These are phyloP conservation scores for Chesias legatella DNA, from an alignment of 2,888 invertebrate genomes.

Conservation along the genomic window DNA sequence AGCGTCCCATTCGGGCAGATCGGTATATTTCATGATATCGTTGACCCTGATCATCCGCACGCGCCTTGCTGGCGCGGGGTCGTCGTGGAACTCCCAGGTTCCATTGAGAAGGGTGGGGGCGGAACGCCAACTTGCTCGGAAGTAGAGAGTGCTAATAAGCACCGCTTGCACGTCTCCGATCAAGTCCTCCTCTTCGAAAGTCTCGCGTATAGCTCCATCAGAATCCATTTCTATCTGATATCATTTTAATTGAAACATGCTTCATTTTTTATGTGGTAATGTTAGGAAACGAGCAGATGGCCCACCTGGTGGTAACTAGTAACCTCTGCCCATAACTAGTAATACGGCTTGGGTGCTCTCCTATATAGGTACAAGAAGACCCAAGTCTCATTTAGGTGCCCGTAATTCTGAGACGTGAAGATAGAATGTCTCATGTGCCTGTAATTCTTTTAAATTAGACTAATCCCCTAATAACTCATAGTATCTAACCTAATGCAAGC, in stretches of 20 bases:
- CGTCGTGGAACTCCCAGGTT: slow-evolving; percentile 49
- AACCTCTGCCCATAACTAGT: too few relatives aligned
- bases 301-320: too few relatives aligned
- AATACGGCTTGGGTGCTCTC: too few relatives aligned
- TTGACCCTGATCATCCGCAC: slow-evolving; percentile 66
- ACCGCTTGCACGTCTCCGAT: slow-evolving; percentile 47
- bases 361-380: too few relatives aligned
- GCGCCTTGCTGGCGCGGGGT: slow-evolving; percentile 37
- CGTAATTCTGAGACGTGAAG: too few relatives aligned
- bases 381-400: too few relatives aligned
- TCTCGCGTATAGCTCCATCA: slow-evolving; percentile 59
- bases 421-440: too few relatives aligned
- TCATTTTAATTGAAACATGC: neutral
- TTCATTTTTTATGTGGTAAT: too few relatives aligned
- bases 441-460: too few relatives aligned
- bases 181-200: slow-evolving; percentile 66
- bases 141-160: slow-evolving; percentile 53
- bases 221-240: slow-evolving; percentile 58
- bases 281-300: too few relatives aligned
- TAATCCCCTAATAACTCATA: too few relatives aligned
- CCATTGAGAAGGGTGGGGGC: slow-evolving; percentile 70
- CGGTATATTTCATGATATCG: slow-evolving; percentile 62
- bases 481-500: too few relatives aligned
- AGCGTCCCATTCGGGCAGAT: slow-evolving; percentile 58
- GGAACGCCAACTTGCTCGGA: slow-evolving; percentile 65